Conservation (phyloP, 2,888 invertebrate genomes). For the Dioctria rufipes region DNA sequence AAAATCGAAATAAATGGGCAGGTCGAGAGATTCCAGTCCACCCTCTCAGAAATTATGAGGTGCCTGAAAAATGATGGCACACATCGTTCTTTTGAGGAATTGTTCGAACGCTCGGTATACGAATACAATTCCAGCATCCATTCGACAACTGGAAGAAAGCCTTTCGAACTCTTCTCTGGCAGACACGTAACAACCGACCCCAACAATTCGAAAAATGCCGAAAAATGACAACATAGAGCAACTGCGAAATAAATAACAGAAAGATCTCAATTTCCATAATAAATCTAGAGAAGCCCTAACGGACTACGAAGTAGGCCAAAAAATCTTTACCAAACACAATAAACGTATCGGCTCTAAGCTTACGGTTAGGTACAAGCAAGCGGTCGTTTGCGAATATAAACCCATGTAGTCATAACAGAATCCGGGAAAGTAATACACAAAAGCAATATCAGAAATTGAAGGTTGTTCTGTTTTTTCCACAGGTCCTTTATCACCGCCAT, state of each 20-base stretch:
- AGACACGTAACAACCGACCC: constrained; percentile 41
- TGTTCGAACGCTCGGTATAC: constrained; percentile 55
- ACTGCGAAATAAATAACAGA: constrained; percentile 52
- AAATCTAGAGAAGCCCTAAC: constrained; percentile 57
- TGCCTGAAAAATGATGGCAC: constrained; percentile 56
- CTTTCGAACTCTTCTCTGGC: constrained; percentile 57
- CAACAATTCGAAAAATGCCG: constrained; percentile 48
- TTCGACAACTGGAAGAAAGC: constrained; percentile 56
- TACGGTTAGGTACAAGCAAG: too few species aligned
- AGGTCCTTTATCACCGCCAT: too few species aligned
- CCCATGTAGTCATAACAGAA: too few species aligned
- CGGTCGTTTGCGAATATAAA: too few species aligned
- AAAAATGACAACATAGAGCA: constrained; percentile 43
- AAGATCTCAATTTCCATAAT: constrained; percentile 53
- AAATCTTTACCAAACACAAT: constrained; percentile 54
- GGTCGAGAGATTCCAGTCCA: constrained; percentile 60
- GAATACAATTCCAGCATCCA: constrained; percentile 59
- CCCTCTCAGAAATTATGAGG: constrained; percentile 59
- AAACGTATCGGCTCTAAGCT: too few species aligned
- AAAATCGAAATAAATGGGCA: constrained; percentile 56
- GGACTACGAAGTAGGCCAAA: constrained; percentile 57
- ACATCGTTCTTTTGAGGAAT: constrained; percentile 54
- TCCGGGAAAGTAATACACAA: too few species aligned
- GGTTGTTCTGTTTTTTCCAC: too few species aligned
- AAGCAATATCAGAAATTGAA: too few species aligned